phyloP scores from a whole-genome alignment of 2,888 invertebrate species.

The Epinotia ramella region DNA sequence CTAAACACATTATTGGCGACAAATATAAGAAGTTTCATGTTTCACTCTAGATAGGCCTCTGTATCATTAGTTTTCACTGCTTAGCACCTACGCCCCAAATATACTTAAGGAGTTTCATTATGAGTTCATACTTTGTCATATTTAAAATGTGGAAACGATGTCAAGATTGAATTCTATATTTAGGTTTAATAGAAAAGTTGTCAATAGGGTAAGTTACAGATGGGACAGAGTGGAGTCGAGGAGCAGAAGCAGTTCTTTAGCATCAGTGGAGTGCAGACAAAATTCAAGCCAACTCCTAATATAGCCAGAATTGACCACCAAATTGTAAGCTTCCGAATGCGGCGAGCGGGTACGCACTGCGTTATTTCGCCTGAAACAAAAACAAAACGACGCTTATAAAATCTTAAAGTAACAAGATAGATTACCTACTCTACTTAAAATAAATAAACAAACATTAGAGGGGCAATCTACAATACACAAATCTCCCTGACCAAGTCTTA shows the following conservation, averaged over 20 bases:
- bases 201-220: constrained; percentile 13
- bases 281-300: neutral
- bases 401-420: neutral
- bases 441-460: no score
- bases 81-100: no score
- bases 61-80: no score
- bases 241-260: neutral
- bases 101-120: no score
- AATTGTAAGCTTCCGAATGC: neutral
- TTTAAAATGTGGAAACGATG: no score
- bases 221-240: neutral
- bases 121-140: no score
- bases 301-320: constrained; percentile 5
- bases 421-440: neutral
- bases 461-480: no score
- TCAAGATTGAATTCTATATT: no score
- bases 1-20: no score
- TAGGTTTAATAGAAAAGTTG: neutral
- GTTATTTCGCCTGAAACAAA: constrained; percentile 6
- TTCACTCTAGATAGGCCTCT: no score
- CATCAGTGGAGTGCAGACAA: neutral
- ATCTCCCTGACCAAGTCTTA: no score
- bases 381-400: neutral
- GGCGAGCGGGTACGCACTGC: neutral
- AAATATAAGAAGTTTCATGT: no score